Base-by-base conservation (phyloP, 1,140 invertebrate species). In the Heliothis subflexa region DNA sequence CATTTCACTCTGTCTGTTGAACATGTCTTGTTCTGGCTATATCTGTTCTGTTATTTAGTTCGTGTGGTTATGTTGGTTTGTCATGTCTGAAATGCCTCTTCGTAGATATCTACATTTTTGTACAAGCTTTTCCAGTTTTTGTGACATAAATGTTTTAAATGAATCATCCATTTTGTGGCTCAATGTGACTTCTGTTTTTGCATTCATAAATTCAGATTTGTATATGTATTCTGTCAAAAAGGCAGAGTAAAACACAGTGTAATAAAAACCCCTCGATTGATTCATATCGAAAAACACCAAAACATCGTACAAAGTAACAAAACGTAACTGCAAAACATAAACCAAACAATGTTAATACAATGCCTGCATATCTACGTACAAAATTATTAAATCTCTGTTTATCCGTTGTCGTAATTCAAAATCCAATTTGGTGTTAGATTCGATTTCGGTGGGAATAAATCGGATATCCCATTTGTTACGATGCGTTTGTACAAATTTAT, bases 391-490 rank as follows among this genome's bases (percentile, higher is more conserved):
- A 75, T 78, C 76, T 52, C 68, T 80, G 78, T 82, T 83, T 86
- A 84, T 78, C 71, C 83, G 81, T 78, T 76, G 47, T 70, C 82
- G 82, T 88, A 86, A 88, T 89, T 89, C 86, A 87, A 91, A 88
- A 87, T 89, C 86, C 89, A 89, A 91, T 90, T 89, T 86, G 82
- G 62, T 82, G 79, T 81, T 83, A 83, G 83, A 86, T 86, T 84
- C 85, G 74, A 86, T 88, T 88, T 85, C 81, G 80, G 81, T 82
- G 72, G 71, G 81, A 85, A 88, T 88, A 84, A 88, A 86, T 86
- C 82, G 83, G 82, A 86, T 86, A 88, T 83, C 80, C 83, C 83
- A 84, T 88, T 88, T 85, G 78, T 87, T 83, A 81, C 78, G 78
- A 79, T 83, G 78, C 64, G 74, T 83, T 79, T 72, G 79, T 61